Conservation (phyloP, 2,113 vertebrate species). For the Monarcha castaneiventris region DNA sequence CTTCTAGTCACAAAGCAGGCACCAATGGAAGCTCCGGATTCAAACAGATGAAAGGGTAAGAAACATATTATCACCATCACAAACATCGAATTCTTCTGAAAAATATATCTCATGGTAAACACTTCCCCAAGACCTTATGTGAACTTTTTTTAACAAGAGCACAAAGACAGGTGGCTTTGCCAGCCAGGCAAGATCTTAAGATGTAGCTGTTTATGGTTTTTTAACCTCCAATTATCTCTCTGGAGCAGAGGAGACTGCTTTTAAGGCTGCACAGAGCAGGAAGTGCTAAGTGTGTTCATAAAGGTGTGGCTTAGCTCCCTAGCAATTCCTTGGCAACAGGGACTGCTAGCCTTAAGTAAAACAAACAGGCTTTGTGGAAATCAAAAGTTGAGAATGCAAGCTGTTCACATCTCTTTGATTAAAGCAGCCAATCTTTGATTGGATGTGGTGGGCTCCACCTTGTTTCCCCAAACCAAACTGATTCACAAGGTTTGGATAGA, state of each 20-base stretch:
- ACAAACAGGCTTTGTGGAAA: conserved; percentile 56
- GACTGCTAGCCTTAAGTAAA: conserved; percentile 40
- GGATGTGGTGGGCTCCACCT: not conserved
- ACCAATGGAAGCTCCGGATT: not conserved
- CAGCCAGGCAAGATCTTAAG: not conserved
- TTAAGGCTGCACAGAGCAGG: not conserved
- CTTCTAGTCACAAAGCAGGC: not conserved
- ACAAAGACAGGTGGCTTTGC: not conserved
- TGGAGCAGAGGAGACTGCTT: not conserved
- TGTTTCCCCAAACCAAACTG: not conserved
- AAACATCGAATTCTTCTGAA: not conserved
- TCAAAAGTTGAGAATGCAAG: conserved; percentile 25
- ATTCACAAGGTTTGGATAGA: not conserved
- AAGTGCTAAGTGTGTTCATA: conserved; percentile 22
- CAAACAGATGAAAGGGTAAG: not conserved
- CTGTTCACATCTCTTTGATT: not conserved
- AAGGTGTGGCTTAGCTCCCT: conserved; percentile 60
- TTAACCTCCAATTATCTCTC: not conserved
- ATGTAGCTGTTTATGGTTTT: not conserved
- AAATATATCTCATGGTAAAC: not conserved
- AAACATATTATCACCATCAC: not conserved
- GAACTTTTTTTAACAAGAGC: not conserved
- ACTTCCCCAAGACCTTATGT: not conserved
- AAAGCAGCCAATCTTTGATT: not conserved
- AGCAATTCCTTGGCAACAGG: conserved; percentile 48